These are phyloP conservation scores for Clamator glandarius DNA, from an alignment of 2,797 vertebrate genomes.

Conservation along the genomic window DNA sequence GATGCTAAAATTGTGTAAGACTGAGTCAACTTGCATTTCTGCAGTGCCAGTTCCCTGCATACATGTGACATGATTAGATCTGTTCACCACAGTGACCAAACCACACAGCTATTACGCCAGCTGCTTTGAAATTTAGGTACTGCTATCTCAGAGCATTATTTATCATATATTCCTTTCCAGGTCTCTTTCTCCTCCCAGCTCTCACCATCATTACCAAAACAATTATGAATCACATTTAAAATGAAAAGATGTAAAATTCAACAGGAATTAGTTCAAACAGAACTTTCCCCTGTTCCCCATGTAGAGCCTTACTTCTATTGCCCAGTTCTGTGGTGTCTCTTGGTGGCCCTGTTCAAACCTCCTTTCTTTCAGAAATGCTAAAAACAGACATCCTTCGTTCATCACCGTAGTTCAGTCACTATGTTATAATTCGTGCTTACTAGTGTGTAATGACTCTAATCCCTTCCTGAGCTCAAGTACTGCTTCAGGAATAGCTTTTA, in stretches of 20 bases:
- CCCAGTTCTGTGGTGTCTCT: not conserved
- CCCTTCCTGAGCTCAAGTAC: not conserved
- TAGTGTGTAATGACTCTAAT: not conserved
- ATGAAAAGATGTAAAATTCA: not conserved
- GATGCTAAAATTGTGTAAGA: not conserved
- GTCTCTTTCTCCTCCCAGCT: not conserved
- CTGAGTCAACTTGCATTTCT: not conserved
- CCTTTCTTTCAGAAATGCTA: not conserved
- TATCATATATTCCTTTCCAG: not conserved
- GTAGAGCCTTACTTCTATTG: not conserved
- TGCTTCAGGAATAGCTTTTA: not conserved
- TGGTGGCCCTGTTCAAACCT: not conserved
- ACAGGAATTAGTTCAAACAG: not conserved
- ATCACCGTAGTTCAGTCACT: not conserved
- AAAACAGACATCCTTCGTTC: not conserved
- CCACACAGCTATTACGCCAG: not conserved
- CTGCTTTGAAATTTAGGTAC: not conserved
- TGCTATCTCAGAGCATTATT: not conserved
- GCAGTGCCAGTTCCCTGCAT: not conserved
- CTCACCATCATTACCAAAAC: not conserved
- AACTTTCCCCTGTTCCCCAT: not conserved
- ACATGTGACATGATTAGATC: not conserved
- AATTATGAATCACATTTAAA: not conserved
- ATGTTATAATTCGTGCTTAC: not conserved
- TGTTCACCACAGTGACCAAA: not conserved